These are phyloP conservation scores for Poecilia picta DNA, from an alignment of 2,797 vertebrate species.

Conservation along the genomic window DNA sequence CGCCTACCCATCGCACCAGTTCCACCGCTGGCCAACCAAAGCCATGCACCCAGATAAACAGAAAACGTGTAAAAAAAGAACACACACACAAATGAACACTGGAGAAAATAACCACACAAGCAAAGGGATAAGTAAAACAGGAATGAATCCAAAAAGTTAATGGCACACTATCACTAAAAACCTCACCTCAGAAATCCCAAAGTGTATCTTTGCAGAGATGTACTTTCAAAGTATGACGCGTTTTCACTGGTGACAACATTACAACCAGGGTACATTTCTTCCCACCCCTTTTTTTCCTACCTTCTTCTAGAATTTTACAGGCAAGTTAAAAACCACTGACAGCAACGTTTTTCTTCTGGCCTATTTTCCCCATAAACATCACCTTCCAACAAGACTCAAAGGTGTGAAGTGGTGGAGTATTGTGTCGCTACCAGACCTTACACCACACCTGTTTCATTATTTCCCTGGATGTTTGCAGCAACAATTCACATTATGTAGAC, in stretches of 20 bases:
- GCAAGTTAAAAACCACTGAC: conserved; percentile 13
- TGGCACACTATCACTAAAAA: background rate
- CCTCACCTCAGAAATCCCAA: background rate
- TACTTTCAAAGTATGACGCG: background rate
- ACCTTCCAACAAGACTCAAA: background rate
- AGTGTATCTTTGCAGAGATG: background rate
- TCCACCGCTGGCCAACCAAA: background rate
- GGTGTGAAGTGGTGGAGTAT: background rate
- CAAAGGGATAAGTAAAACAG: background rate
- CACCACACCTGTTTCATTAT: conserved; percentile 16
- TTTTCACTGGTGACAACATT: conserved; percentile 5
- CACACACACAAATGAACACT: background rate
- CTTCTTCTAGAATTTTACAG: background rate
- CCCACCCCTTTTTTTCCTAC: background rate
- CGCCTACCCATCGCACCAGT: background rate
- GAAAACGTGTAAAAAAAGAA: background rate
- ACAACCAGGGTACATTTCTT: background rate
- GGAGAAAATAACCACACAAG: background rate
- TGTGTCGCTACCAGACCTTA: background rate
- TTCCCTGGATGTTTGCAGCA: background rate
- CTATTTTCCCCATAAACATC: background rate
- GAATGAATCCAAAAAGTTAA: background rate
- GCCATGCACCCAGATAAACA: background rate
- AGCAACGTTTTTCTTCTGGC: background rate
- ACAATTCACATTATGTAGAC: background rate